Percentiles rank a stretch among this genome's conserved stretches.
phyloP scores from a whole-genome alignment of 2,797 vertebrate genomes.

The Syndactyla subalaris region DNA sequence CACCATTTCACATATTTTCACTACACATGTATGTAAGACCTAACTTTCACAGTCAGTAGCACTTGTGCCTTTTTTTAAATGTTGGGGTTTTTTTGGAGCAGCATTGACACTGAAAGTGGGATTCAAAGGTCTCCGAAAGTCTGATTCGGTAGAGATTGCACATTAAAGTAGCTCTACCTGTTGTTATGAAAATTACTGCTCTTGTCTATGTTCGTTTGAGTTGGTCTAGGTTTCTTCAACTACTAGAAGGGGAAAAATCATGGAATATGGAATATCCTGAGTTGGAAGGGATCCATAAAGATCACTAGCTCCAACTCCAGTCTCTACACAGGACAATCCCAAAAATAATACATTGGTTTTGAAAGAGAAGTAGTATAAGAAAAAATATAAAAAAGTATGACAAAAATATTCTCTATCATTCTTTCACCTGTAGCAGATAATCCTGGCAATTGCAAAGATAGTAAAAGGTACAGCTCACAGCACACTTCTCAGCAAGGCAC shows the following conservation, averaged over 20 bases:
- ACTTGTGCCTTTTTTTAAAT: neutral
- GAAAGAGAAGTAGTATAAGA: neutral
- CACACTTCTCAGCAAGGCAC: neutral
- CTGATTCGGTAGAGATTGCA: neutral
- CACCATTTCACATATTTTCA: neutral
- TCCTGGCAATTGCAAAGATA: neutral
- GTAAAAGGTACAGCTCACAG: neutral
- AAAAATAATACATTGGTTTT: neutral
- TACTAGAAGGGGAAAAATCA: neutral
- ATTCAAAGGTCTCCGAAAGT: neutral
- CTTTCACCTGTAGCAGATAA: neutral
- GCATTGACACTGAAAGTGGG: neutral
- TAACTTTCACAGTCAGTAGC: neutral
- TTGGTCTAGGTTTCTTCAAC: neutral
- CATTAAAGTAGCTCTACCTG: neutral
- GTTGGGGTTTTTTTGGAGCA: neutral
- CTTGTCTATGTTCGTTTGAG: neutral
- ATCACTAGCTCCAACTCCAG: too few relatives aligned
- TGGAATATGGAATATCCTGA: neutral
- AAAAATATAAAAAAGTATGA: neutral
- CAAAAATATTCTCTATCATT: neutral
- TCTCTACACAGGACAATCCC: neutral
- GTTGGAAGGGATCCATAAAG: accelerated
- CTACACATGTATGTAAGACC: neutral
- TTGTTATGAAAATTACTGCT: neutral